phyloP scores from a whole-genome alignment of 2,113 vertebrate genomes.

The Madoqua kirkii region DNA sequence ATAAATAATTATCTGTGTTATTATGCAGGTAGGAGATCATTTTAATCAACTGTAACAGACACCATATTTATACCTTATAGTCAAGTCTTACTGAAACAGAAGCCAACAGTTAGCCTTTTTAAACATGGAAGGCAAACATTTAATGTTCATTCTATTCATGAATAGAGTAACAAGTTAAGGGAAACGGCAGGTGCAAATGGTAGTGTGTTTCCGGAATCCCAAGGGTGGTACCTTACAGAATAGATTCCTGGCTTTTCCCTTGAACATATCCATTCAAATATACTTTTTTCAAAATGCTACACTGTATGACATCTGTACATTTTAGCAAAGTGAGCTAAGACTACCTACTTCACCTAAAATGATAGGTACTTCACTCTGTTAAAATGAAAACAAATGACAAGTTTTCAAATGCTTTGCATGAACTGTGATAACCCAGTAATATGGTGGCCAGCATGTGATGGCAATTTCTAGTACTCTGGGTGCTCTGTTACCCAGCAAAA shows the following conservation, averaged over 20 bases:
- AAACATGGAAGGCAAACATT: conserved; percentile 25
- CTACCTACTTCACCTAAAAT: conserved; percentile 3
- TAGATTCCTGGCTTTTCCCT: not conserved
- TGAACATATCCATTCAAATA: conserved; percentile 10
- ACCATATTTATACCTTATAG: not conserved
- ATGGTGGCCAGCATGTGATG: not conserved
- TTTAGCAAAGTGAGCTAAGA: conserved; percentile 22
- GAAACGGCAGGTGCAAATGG: not conserved
- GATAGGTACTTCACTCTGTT: not conserved
- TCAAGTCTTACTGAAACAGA: conserved; percentile 34
- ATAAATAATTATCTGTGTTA: not conserved
- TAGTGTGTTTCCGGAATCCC: not conserved
- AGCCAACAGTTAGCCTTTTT: not conserved
- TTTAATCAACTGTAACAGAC: not conserved
- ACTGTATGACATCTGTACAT: not conserved
- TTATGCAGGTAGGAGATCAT: not conserved
- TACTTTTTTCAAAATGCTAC: not conserved
- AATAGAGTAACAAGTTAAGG: not conserved
- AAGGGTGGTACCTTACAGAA: not conserved
- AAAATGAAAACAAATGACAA: conserved; percentile 54
- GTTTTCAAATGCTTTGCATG: not conserved
- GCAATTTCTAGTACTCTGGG: not conserved
- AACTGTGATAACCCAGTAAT: not conserved
- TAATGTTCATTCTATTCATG: conserved; percentile 26
- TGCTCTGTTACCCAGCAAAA: not conserved